Base-by-base conservation (phyloP, 2,888 invertebrate species). In the Neoaliturus tenellus region DNA sequence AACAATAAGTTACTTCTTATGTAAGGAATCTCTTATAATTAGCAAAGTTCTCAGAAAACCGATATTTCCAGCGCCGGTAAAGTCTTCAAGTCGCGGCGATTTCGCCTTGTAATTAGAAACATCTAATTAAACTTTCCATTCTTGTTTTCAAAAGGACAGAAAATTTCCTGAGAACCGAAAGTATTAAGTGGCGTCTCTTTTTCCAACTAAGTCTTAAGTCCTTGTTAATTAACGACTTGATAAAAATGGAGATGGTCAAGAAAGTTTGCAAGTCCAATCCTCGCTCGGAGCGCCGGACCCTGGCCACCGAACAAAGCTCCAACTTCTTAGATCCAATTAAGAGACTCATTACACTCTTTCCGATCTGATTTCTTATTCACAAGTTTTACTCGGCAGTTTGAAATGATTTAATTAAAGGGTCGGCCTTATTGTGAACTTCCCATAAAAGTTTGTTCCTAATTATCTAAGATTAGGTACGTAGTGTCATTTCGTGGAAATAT, bases 281-380 rank as follows among this genome's bases (percentile, higher is more conserved):
- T 48, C 44, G 75, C 75, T 48, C 28, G 44, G 75, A 75, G 75
- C 44, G 48, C 48, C 39, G 8, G 39, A 10, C 39, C 39, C 20
- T 6, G 67, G 6, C 62, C 35, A 20, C 25, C 48, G 75, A 48
- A 44, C 75, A 75, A 75, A 75, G 75, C 23, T 48, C 12, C 35
- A 75, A 75, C 75, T 75, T 75, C 75, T 75, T 75, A 75, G 48
- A 75, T 75, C 75, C 75, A 75, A 75, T 75, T 75, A 75, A 4
- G 31, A 28, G 12, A 75, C 39, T 75, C 75, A 44, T 75, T 75
- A 44, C 44, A 75, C 75, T 75, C 69, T 69, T 69, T 69, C n/a
- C 35, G 69, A 39, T 23, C n/a, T 31, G 67, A n/a, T 8, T 17
- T 39, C 5, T 20, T 69, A 6, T 10, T 69, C 39, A 8, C 39